phyloP scores from a whole-genome alignment of 1,140 invertebrate species.

The Pseudobourletiella spinata region DNA sequence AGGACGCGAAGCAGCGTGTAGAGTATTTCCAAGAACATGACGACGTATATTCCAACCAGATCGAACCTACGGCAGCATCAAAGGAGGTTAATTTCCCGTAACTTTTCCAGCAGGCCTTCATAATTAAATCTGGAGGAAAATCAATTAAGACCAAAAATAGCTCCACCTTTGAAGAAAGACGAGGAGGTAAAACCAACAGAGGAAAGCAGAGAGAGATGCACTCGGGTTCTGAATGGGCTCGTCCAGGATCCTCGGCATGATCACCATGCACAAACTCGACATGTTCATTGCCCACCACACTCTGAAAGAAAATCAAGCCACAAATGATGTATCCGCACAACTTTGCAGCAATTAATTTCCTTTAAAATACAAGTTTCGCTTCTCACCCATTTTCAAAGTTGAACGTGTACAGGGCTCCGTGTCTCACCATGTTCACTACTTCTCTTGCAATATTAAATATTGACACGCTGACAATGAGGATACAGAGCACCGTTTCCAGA shows the following conservation, averaged over 20 bases:
- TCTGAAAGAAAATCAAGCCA: conserved; percentile 36
- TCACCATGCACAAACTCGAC: conserved; percentile 54
- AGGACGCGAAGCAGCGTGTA: conserved; percentile 74
- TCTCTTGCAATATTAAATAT: conserved; percentile 59
- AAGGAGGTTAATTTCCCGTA: background rate
- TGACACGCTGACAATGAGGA: conserved; percentile 58
- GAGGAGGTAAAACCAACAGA: conserved; percentile 80
- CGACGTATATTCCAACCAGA: conserved; percentile 73
- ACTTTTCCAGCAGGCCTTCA: conserved; percentile 41
- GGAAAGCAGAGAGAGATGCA: conserved; percentile 67
- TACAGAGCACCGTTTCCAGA: background rate
- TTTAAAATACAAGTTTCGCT: background rate
- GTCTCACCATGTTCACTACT: conserved; percentile 63
- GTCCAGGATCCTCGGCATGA: conserved; percentile 45
- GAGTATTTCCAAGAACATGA: conserved; percentile 79
- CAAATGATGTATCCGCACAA: too few relatives aligned
- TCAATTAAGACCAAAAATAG: background rate
- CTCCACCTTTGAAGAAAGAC: conserved; percentile 64
- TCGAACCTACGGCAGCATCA: conserved; percentile 40
- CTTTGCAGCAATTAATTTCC: too few relatives aligned
- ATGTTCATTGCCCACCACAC: conserved; percentile 67
- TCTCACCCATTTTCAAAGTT: conserved; percentile 52
- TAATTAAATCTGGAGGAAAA: background rate
- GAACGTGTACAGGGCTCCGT: conserved; percentile 60
- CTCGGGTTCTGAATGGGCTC: conserved; percentile 55